These are phyloP conservation scores for Anthrax anthrax DNA, from an alignment of 2,888 invertebrate species.

Conservation along the genomic window DNA sequence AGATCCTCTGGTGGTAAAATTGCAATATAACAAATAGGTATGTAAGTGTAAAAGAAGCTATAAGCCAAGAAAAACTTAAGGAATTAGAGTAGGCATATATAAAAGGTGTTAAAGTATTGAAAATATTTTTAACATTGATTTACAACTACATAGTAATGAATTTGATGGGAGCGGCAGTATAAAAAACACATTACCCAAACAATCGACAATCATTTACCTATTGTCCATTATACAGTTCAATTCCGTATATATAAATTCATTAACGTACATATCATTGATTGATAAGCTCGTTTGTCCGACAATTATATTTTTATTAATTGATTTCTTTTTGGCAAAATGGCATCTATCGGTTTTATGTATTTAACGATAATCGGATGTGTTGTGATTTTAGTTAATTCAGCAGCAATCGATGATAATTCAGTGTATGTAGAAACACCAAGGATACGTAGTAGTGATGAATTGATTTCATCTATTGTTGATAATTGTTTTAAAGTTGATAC, in stretches of 20 bases:
- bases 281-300: too few relatives aligned
- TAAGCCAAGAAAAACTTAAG: constrained; percentile 25
- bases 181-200: constrained; percentile 31
- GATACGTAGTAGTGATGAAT: constrained; percentile 49
- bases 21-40: background rate
- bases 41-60: constrained; percentile 3
- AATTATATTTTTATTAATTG: background rate
- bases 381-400: constrained; percentile 39
- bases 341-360: constrained; percentile 31
- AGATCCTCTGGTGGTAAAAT: background rate
- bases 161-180: constrained; percentile 34
- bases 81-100: constrained; percentile 11
- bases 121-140: too few relatives aligned
- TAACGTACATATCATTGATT: too few relatives aligned
- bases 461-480: constrained; percentile 55
- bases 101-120: too few relatives aligned
- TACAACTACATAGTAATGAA: constrained; percentile 1
- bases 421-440: constrained; percentile 35
- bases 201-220: constrained; percentile 33
- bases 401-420: constrained; percentile 37
- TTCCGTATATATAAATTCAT: constrained; percentile 1
- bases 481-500: constrained; percentile 54
- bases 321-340: constrained; percentile 17
- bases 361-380: constrained; percentile 40
- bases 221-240: constrained; percentile 26